A percentile compares a stretch with the other conserved stretches of the same genome.
These are phyloP conservation scores for Crenuchus spilurus DNA, from an alignment of 2,797 vertebrate genomes.

Conservation along the genomic window DNA sequence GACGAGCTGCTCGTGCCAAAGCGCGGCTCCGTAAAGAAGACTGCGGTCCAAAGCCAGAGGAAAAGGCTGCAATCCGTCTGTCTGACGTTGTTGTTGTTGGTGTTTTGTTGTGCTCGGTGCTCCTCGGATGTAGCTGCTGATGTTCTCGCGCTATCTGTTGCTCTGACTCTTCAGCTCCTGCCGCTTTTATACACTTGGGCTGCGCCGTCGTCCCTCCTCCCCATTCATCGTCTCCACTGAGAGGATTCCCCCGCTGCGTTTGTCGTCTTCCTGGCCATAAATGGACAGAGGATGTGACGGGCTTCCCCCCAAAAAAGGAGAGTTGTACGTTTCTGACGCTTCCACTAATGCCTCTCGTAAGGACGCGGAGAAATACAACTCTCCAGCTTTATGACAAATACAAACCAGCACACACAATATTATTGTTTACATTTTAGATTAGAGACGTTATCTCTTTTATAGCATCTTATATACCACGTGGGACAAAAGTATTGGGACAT, in stretches of 20 bases:
- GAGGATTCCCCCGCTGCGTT: slow-evolving; percentile 94
- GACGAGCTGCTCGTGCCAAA: too few species aligned
- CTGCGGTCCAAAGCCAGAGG: slow-evolving; percentile 64
- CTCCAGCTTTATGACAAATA: not conserved
- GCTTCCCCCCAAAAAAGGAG: slow-evolving; percentile 85
- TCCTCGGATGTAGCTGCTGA: slow-evolving; percentile 54
- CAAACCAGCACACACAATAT: too few species aligned
- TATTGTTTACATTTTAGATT: too few species aligned
- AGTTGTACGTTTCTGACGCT: slow-evolving; percentile 85
- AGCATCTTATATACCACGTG: too few species aligned
- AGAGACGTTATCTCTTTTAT: too few species aligned
- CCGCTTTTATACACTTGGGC: slow-evolving; percentile 89
- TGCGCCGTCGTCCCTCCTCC: slow-evolving; percentile 88
- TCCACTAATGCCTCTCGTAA: slow-evolving; percentile 73
- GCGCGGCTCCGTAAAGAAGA: too few species aligned
- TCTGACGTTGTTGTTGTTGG: not conserved
- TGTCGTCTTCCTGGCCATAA: slow-evolving; percentile 97
- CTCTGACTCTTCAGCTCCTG: slow-evolving; percentile 81
- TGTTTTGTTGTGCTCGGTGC: slow-evolving; percentile 9
- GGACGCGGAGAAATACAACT: slow-evolving; percentile 40
- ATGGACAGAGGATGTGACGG: slow-evolving; percentile 98
- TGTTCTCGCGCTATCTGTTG: slow-evolving; percentile 79
- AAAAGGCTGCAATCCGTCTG: too few species aligned
- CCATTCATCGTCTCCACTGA: slow-evolving; percentile 96
- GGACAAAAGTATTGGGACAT: too few species aligned